A percentile compares a stretch with the other conserved stretches of the same genome.
phyloP scores from a whole-genome alignment of 2,797 vertebrate species.

The Clarias platycephalus region DNA sequence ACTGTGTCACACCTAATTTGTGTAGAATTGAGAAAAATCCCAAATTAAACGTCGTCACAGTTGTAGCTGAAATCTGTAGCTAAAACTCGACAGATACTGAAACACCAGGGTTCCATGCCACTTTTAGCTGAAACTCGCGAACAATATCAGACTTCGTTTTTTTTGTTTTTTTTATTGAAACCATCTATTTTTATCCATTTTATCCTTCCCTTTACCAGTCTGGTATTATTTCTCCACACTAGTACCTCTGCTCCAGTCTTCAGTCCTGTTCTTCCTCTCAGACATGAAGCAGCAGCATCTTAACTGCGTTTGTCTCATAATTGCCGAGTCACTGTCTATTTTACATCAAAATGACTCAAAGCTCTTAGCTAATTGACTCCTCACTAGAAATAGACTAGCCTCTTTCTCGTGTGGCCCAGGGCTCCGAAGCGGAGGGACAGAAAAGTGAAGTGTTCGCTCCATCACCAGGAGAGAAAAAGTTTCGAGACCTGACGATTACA shows the following conservation, averaged over 20 bases:
- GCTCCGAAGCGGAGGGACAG: background rate
- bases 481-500: background rate
- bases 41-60: background rate
- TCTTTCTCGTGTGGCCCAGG: slow-evolving; percentile 30
- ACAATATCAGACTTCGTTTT: background rate
- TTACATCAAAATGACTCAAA: slow-evolving; percentile 3
- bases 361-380: slow-evolving; percentile 39
- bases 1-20: background rate
- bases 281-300: background rate
- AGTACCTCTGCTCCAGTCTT: background rate
- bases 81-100: background rate
- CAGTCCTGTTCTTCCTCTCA: background rate
- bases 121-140: background rate
- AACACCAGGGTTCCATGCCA: background rate
- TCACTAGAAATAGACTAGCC: slow-evolving; percentile 34
- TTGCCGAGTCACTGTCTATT: slow-evolving; percentile 7
- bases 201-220: background rate
- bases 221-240: background rate
- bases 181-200: background rate
- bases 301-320: background rate
- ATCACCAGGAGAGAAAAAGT: background rate
- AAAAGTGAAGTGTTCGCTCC: background rate
- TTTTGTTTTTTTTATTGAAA: background rate
- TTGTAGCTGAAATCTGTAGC: background rate
- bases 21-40: background rate